Evolutionary conservation across 2,113 vertebrate species (phyloP).

Genomic region (Callipepla californica): DNA sequence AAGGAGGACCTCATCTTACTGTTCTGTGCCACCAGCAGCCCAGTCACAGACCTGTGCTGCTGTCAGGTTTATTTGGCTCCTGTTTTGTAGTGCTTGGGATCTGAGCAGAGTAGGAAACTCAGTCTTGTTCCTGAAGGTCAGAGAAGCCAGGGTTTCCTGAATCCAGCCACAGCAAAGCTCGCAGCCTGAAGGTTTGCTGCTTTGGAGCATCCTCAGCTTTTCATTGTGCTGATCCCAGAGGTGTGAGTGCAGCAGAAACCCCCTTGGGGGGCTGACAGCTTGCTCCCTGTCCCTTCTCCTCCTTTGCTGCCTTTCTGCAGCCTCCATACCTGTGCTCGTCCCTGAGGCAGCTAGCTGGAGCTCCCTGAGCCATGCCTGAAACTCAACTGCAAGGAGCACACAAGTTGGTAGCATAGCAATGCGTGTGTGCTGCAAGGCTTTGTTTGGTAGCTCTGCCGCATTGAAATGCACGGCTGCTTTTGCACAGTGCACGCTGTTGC

Average conservation of each 20-base stretch:
- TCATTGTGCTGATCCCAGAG: neutral
- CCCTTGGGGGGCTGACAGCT: neutral
- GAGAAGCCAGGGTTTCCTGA: neutral
- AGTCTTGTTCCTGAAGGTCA: neutral
- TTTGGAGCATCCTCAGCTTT: neutral
- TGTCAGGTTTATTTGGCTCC: neutral
- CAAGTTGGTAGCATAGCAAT: neutral
- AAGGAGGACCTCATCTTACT: rapidly evolving
- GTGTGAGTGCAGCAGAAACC: neutral
- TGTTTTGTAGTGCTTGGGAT: rapidly evolving
- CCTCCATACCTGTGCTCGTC: neutral
- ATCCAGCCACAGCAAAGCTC: rapidly evolving
- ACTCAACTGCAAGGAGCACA: neutral
- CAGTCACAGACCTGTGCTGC: rapidly evolving
- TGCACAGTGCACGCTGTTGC: neutral
- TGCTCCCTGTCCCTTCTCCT: neutral
- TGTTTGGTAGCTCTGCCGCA: neutral
- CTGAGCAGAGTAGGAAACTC: neutral
- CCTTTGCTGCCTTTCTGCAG: neutral
- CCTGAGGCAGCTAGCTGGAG: rapidly evolving
- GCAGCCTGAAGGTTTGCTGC: neutral
- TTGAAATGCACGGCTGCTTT: neutral
- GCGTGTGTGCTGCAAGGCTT: neutral
- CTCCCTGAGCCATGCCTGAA: neutral
- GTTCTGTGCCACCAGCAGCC: rapidly evolving